phyloP scores from a whole-genome alignment of 92 coral and sea anemone genomes.

The Paramuricea clavata region DNA sequence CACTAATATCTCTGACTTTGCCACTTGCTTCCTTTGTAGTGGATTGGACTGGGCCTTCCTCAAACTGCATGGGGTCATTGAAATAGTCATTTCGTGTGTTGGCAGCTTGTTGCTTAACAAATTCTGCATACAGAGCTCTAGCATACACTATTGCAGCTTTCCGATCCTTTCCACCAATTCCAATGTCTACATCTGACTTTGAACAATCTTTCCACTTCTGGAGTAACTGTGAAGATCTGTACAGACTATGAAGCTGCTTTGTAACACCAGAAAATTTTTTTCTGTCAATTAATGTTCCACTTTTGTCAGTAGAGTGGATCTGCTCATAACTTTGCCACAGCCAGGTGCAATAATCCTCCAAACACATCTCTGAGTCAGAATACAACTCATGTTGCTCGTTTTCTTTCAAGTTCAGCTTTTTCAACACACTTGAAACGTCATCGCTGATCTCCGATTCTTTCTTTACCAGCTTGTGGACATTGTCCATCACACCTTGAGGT shows the following conservation, averaged over 20 bases:
- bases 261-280: conserved; percentile 31
- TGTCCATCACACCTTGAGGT: conserved; percentile 26
- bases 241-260: conserved; percentile 22
- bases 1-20: conserved; percentile 7
- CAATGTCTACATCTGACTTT: conserved; percentile 9
- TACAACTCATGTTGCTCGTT: conserved; percentile 6
- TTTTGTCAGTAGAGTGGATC: background rate
- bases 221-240: conserved; percentile 34
- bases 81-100: background rate
- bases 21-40: conserved; percentile 35
- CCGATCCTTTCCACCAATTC: no score
- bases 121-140: background rate
- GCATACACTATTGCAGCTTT: no score
- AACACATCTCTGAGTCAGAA: conserved; percentile 1
- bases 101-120: background rate
- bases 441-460: conserved; percentile 19
- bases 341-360: conserved; percentile 23
- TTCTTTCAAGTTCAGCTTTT: conserved; percentile 18
- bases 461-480: conserved; percentile 2
- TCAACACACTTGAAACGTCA: conserved; percentile 11
- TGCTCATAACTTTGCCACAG: no score
- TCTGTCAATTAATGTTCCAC: background rate
- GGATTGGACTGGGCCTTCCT: conserved; percentile 36
- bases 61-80: conserved; percentile 12
- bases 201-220: conserved; percentile 50